Evolutionary conservation across 2,888 invertebrate species (phyloP).

Genomic region (Nebria brevicollis): DNA sequence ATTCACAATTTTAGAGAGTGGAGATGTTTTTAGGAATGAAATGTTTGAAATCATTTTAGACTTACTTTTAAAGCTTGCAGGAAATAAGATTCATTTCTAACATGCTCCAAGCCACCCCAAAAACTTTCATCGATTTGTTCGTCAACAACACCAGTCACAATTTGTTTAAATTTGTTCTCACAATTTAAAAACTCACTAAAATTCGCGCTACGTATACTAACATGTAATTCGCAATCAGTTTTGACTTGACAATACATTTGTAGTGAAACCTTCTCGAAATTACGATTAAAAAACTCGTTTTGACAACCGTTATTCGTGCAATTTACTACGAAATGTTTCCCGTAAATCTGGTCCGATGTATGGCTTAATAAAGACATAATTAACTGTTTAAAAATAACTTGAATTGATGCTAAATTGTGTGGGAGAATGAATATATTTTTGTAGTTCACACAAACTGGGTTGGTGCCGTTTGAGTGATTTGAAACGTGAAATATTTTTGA

Average conservation of each 20-base stretch:
- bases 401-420: constrained; percentile 29
- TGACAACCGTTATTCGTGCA: constrained; percentile 29
- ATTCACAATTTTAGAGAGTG: neutral
- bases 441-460: constrained; percentile 26
- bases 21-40: neutral
- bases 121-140: constrained; percentile 8
- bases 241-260: constrained; percentile 26
- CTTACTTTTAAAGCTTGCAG: constrained; percentile 29
- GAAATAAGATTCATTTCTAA: constrained; percentile 17
- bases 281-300: constrained; percentile 5
- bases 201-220: constrained; percentile 22
- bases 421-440: constrained; percentile 36
- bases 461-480: constrained; percentile 37
- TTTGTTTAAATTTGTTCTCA: constrained; percentile 18
- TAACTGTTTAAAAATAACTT: constrained; percentile 27
- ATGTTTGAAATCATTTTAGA: neutral
- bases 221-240: constrained; percentile 33
- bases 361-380: constrained; percentile 17
- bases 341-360: neutral
- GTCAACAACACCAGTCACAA: constrained; percentile 22
- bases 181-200: constrained; percentile 27
- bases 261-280: neutral
- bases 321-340: constrained; percentile 28
- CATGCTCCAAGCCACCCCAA: constrained; percentile 11
- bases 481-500: constrained; percentile 34